Conservation (phyloP, 2,888 invertebrate species). For the Homarus gammarus region DNA sequence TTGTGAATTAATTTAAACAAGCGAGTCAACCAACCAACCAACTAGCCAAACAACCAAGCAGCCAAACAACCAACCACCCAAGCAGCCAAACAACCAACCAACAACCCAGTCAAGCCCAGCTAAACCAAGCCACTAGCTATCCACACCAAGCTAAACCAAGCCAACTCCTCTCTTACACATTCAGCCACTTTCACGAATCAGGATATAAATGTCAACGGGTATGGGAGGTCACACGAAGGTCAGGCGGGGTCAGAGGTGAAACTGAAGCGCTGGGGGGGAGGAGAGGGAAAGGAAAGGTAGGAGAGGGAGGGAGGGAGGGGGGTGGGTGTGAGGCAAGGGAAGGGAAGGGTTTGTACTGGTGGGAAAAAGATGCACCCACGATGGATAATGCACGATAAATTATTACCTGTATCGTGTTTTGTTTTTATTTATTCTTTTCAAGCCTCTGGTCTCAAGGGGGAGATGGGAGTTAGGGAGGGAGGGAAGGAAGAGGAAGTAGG, state of each 20-base stretch:
- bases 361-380: constrained; percentile 9
- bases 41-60: too few relatives aligned
- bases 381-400: constrained; percentile 1
- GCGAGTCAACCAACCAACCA: too few relatives aligned
- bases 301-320: constrained; percentile 6
- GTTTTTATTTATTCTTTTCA: too few relatives aligned
- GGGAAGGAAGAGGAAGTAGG: too few relatives aligned
- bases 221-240: constrained; percentile 61
- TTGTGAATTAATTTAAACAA: too few relatives aligned
- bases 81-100: too few relatives aligned
- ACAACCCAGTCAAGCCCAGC: too few relatives aligned
- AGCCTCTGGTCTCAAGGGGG: neutral
- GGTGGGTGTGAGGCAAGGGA: too few relatives aligned
- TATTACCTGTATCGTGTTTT: neutral
- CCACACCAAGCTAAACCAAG: neutral
- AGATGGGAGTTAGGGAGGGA: too few relatives aligned
- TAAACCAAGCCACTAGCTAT: neutral
- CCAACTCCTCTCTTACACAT: too few relatives aligned
- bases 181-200: constrained; percentile 54
- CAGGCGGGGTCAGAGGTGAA: constrained; percentile 47
- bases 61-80: too few relatives aligned
- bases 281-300: constrained; percentile 30
- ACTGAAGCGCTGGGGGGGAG: constrained; percentile 27
- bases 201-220: constrained; percentile 63
- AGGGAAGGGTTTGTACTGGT: constrained; percentile 9